phyloP scores from a whole-genome alignment of 2,797 vertebrate genomes.

The Loriculus beryllinus region DNA sequence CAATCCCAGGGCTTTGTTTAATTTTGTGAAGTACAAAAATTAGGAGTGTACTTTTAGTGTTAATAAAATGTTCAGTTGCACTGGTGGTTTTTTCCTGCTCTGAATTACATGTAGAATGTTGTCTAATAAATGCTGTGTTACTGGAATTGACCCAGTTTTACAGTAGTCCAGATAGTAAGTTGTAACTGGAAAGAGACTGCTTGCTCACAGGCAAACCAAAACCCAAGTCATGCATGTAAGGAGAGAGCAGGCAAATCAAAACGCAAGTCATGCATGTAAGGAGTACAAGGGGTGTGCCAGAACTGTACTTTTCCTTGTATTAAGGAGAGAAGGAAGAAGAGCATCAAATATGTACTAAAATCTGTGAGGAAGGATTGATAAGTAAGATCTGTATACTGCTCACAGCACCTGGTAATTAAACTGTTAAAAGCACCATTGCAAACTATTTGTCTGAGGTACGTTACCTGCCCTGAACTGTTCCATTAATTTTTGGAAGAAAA shows the following conservation, averaged over 20 bases:
- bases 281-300: accelerated
- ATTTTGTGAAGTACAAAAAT: not conserved
- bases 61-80: not conserved
- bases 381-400: not conserved
- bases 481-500: not conserved
- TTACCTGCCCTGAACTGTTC: not conserved
- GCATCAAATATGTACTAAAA: accelerated
- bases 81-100: not conserved
- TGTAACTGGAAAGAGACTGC: not conserved
- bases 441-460: not conserved
- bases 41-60: not conserved
- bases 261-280: not conserved
- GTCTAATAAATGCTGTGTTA: not conserved
- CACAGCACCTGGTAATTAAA: not conserved
- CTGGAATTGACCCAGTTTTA: not conserved
- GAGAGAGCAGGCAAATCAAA: not conserved
- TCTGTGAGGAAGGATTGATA: not conserved
- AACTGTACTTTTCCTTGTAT: not conserved
- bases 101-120: not conserved
- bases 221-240: not conserved
- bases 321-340: not conserved
- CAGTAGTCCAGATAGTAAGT: not conserved
- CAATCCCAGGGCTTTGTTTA: not conserved
- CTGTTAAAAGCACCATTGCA: not conserved
- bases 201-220: not conserved